Evolutionary conservation across 2,888 invertebrate species (phyloP), one percentile per base, ranked within the genome.

Genomic region (Beris morrisii): DNA sequence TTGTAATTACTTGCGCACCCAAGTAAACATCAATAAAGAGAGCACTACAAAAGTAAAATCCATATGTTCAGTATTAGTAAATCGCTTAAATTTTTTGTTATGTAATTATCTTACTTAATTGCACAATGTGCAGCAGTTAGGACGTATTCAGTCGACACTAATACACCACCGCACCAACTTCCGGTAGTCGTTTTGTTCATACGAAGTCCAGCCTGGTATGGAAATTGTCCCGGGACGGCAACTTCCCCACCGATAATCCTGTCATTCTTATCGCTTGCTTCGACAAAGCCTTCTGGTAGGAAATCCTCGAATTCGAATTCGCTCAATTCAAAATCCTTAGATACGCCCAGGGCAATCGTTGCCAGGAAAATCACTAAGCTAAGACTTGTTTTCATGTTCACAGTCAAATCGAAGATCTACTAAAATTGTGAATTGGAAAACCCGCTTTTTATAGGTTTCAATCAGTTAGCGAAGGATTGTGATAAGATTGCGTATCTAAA

Each of bases 1-100:
- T 78, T 66, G 77, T 78, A 43, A 79, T 78, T 65, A 79, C 79
- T 66, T 79, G 77, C 31, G 80, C 80, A 15, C 79, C 79, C 28
- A 79, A 70, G 67, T 80, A 80, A 3, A 79, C 74, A 65, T 79
- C 61, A 15, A 61, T 61, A 22, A 0, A 61, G 22, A 22, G 5
- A 22, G 50, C 38, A 22, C 61, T 61, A 52, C 4, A 52, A 52
- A 22, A 52, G 11, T 22, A 4, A 48, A 13, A 13, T 48, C 4
- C 12, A 48, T 13, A 13, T 15, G 2, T 48, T 22, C 22, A 22
- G 22, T 22, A 22, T 22, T 22, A 22, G 22, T 22, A 22, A 22
- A 22, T 22, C 22, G 22, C 22, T 22, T 3, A 22, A 22, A 22
- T 2, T 22, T 1, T 22, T 22, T 22, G 22, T 22, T 22, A 22